Percentiles rank a stretch among this genome's conserved stretches.
These are phyloP conservation scores for Festucalex cinctus DNA, from an alignment of 2,113 vertebrate species.

Conservation along the genomic window DNA sequence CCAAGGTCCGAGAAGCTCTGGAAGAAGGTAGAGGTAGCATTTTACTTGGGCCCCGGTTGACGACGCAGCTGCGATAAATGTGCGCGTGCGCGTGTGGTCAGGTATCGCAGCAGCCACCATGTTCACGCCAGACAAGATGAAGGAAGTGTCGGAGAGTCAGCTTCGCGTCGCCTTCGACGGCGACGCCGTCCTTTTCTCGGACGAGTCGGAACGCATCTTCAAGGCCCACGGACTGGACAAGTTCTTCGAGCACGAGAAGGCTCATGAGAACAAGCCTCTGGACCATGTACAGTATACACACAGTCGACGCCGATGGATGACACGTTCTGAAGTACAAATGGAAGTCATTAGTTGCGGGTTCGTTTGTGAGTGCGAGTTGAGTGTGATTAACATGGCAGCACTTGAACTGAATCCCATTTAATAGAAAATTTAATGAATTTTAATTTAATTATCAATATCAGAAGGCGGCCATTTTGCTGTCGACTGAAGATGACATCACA, in stretches of 20 bases:
- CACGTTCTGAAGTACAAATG: neutral
- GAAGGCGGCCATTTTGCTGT: no score
- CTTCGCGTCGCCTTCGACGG: constrained; percentile 93
- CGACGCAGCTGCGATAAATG: neutral
- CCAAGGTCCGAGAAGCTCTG: constrained; percentile 90
- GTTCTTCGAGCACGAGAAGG: constrained; percentile 92
- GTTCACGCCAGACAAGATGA: constrained; percentile 84
- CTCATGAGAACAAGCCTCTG: constrained; percentile 88
- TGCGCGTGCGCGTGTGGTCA: constrained; percentile 37
- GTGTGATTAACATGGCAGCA: no score
- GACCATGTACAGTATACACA: constrained; percentile 79
- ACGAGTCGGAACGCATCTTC: constrained; percentile 91
- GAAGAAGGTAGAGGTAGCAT: constrained; percentile 76
- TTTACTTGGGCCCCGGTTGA: neutral
- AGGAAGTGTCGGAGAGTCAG: constrained; percentile 82
- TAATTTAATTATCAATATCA: no score
- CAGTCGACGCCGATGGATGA: neutral
- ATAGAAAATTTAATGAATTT: no score
- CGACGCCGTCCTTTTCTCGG: constrained; percentile 90
- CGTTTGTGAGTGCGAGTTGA: no score
- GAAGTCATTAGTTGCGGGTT: no score
- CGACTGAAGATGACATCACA: no score
- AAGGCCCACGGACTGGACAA: constrained; percentile 90
- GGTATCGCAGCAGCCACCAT: constrained; percentile 94
- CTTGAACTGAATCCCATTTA: neutral